phyloP scores from a whole-genome alignment of 2,797 vertebrate species.

The Pseudochirops cupreus region DNA sequence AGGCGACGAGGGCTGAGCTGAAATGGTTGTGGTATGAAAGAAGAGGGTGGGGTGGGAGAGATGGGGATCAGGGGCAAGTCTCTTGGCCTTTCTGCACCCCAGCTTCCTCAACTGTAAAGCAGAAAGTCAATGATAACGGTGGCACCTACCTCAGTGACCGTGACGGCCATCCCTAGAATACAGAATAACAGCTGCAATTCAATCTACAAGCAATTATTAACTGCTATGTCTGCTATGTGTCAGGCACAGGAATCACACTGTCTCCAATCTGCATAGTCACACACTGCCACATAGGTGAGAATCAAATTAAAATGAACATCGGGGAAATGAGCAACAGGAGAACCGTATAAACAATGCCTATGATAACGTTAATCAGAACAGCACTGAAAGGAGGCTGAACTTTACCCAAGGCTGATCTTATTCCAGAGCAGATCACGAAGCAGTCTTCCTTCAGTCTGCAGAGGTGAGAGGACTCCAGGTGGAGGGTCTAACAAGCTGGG shows the following conservation, averaged over 20 bases:
- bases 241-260: neutral
- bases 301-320: neutral
- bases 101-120: neutral
- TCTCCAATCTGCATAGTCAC: neutral
- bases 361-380: neutral
- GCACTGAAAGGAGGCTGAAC: neutral
- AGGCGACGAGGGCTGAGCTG: neutral
- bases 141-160: neutral
- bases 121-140: neutral
- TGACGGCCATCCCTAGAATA: neutral
- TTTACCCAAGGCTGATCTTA: neutral
- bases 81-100: neutral
- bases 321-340: neutral
- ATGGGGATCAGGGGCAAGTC: neutral
- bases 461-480: neutral
- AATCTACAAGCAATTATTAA: neutral
- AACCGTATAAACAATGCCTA: neutral
- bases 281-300: neutral
- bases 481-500: neutral
- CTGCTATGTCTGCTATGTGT: neutral
- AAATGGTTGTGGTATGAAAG: neutral
- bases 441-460: neutral
- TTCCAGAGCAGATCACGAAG: neutral
- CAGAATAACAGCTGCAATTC: neutral
- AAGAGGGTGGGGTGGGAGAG: neutral